Evolutionary conservation across 2,113 vertebrate species (phyloP).

Genomic region (Phalacrocorax pelagicus): DNA sequence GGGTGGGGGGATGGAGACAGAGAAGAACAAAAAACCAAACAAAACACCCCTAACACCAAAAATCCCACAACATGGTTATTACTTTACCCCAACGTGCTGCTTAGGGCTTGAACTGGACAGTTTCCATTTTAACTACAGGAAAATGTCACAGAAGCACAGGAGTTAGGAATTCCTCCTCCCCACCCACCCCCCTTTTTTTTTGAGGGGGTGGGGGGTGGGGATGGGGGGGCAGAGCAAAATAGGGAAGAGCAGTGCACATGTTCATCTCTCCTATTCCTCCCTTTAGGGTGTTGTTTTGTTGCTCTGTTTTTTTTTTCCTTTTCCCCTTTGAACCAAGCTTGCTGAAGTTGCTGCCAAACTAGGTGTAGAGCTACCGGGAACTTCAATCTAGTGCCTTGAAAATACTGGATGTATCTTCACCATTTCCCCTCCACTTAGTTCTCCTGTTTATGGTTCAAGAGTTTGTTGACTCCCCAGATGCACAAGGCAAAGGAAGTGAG

Average conservation of each 20-base stretch:
- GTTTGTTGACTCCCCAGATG: background rate
- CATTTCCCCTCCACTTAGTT: fast-evolving
- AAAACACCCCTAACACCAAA: background rate
- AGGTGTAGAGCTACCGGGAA: background rate
- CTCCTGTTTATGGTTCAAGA: background rate
- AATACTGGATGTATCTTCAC: background rate
- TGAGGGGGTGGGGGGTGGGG: fast-evolving
- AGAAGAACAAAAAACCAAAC: background rate
- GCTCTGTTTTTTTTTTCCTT: background rate
- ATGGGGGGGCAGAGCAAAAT: no score
- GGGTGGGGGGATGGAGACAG: background rate
- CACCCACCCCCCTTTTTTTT: no score
- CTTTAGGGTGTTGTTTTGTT: background rate
- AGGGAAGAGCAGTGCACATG: fast-evolving
- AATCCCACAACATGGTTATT: fast-evolving
- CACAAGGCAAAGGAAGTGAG: background rate
- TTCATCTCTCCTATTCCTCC: background rate
- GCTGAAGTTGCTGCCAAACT: background rate
- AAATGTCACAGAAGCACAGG: background rate
- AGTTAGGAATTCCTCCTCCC: background rate
- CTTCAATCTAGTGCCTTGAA: background rate
- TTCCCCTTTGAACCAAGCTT: background rate
- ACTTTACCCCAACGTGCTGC: background rate
- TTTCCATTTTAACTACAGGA: background rate
- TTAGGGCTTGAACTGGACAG: background rate